Evolutionary conservation across 2,888 invertebrate species (phyloP).

Genomic region (Lithosia quadra): DNA sequence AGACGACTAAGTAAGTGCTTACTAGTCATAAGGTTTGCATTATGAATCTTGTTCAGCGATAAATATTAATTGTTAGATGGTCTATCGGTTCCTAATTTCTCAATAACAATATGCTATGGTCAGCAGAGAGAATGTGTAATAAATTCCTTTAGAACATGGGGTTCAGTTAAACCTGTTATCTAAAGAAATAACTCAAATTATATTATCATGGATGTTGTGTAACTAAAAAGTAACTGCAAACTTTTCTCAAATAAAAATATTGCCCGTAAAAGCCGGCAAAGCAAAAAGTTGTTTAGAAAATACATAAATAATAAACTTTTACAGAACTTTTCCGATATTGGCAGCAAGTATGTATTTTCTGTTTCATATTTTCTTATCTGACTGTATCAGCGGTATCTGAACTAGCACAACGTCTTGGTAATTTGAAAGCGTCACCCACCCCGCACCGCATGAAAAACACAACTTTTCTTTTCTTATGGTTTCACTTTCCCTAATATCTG

Average conservation of each 20-base stretch:
- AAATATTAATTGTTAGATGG: no score
- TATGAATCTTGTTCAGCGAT: no score
- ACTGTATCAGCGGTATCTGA: constrained; percentile 67
- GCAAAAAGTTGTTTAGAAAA: background rate
- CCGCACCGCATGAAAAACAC: constrained; percentile 43
- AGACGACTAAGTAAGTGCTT: no score
- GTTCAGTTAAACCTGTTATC: no score
- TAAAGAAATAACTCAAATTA: background rate
- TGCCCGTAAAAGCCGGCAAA: background rate
- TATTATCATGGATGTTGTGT: background rate
- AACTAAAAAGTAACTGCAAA: background rate
- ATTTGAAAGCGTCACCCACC: constrained; percentile 71
- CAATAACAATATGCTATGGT: no score
- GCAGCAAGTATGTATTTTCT: background rate
- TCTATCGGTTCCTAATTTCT: no score
- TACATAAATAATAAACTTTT: constrained; percentile 8
- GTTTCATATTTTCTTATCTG: constrained; percentile 27
- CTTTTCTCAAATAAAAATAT: background rate
- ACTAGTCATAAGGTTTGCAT: no score
- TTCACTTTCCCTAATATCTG: constrained; percentile 55
- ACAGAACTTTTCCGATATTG: constrained; percentile 4
- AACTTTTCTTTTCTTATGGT: constrained; percentile 48
- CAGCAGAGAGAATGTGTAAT: no score
- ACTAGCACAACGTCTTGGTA: constrained; percentile 71
- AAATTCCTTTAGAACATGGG: no score